Evolutionary conservation across 2,113 vertebrate genomes (phyloP), one percentile per base, ranked within the genome.

Genomic region (Tursiops truncatus): DNA sequence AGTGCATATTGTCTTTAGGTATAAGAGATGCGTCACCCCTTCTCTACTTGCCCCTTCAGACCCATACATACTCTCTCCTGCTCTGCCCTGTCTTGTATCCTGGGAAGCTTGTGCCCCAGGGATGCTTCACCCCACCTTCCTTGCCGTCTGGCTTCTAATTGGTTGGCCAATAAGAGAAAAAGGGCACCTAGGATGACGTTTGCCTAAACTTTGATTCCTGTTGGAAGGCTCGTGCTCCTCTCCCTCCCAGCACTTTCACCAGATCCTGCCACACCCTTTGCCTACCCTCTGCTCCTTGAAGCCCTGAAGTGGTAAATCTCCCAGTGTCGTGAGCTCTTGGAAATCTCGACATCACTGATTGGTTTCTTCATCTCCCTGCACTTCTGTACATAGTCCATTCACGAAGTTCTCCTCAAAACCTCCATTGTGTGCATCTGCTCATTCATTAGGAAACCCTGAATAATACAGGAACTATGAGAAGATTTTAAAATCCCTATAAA

Each of bases 61-160:
- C 3, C 4, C 50, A 26, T 0, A 0, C 50, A 26, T 0, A 0
- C 18, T 17, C 8, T n/a, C 56, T 31, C 53, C 18, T 79, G 15
- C 44, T 36, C 8, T 23, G 31, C 5, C 21, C 38, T 36, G 7
- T 25, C 53, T 44, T 12, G 1, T 26, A 21, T 14, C 20, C 76
- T n/a, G 20, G 33, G 18, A 63, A 6, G 10, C 17, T 2, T 70
- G 13, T 33, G 21, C 31, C 28, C 21, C 44, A 18, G 8, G 6
- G 4, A 58, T 26, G 4, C 36, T 38, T 15, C n/a, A 38, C 25
- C 13, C 21, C 3, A 33, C 5, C 13, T 17, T 20, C 31, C 8
- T 44, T 23, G 3, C 20, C 41, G 47, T 20, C 62, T 71, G 36
- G 20, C 14, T 86, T 65, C 53, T 58, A 28, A 36, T 65, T 8